Evolutionary conservation across 2,888 invertebrate genomes (phyloP).

Genomic region (Ditula angustiorana): DNA sequence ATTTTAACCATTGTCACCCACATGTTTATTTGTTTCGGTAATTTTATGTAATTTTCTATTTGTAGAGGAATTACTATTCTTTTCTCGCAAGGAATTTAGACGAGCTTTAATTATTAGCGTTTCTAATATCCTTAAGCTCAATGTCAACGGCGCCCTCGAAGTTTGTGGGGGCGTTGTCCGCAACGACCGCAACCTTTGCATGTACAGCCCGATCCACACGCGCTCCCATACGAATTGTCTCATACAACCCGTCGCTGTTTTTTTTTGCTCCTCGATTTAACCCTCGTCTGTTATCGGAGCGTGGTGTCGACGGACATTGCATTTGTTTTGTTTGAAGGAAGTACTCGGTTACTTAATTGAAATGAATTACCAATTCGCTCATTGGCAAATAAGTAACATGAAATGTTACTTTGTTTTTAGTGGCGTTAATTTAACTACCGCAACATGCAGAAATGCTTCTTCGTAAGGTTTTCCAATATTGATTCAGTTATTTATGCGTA

Average conservation of each 20-base stretch:
- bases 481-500: background rate
- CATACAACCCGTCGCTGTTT: conserved; percentile 67
- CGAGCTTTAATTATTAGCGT: conserved; percentile 59
- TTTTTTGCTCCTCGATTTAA: conserved; percentile 69
- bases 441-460: background rate
- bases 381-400: conserved; percentile 45
- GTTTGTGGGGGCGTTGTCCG: conserved; percentile 70
- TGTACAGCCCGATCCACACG: conserved; percentile 51
- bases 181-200: conserved; percentile 58
- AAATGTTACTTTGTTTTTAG: conserved; percentile 7
- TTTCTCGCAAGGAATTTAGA: conserved; percentile 45
- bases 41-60: conserved; percentile 16
- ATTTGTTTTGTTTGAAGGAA: conserved; percentile 65
- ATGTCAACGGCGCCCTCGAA: conserved; percentile 60
- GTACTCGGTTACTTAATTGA: conserved; percentile 60
- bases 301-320: conserved; percentile 61
- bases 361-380: conserved; percentile 57
- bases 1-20: background rate
- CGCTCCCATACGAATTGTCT: conserved; percentile 64
- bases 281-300: conserved; percentile 65
- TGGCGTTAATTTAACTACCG: background rate
- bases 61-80: conserved; percentile 37
- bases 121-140: conserved; percentile 60
- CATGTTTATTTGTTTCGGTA: background rate
- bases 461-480: background rate